Base-by-base conservation (phyloP, 2,888 invertebrate genomes). In the Endomychus coccineus region DNA sequence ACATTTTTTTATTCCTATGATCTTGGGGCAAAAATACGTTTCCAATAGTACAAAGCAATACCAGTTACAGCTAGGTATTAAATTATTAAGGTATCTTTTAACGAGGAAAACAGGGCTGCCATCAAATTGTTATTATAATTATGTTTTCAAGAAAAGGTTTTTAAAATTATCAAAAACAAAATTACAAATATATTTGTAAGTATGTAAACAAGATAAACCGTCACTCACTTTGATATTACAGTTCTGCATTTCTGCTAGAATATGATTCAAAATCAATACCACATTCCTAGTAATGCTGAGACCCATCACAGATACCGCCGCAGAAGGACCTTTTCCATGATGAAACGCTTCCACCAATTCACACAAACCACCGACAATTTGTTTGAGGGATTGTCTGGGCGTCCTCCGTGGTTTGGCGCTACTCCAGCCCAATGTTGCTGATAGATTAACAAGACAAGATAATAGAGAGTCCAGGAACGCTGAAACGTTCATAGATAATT, bases 311-410 rank as follows among this genome's bases (percentile, higher is more conserved):
- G 72, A 73, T 22, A 66, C 59, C 2, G 67, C 59, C 2, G 70
- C 70, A n/a, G 69, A 64, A 1, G 55, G 45, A 2, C 71, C 70
- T 50, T 66, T 66, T 2, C 64, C 63, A 37, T 62, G 63, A 45
- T 73, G 71, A 51, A 75, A 74, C 1, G 73, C 70, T 10, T 65
- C 59, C 4, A 74, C 60, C 5, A 75, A 51, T 48, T 73, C 71
- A 39, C 68, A 68, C 6, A 73, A 53, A 16, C 64, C 61, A 17
- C 62, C 62, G 16, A 70, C 63, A 23, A 71, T 51, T 11, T 64
- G 59, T 10, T 59, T 51, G 21, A 71, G 44, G 11, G 59, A 57
- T 34, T 51, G 48, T 40, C 51, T 55, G 1, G 54, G 50, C 5
- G 39, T 23, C n/a, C 41, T 28, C 31, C 46, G 46, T 3, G 45